Evolutionary conservation across 2,113 vertebrate genomes (phyloP), one percentile per base, ranked within the genome.

Genomic region (Catharus fuscescens): DNA sequence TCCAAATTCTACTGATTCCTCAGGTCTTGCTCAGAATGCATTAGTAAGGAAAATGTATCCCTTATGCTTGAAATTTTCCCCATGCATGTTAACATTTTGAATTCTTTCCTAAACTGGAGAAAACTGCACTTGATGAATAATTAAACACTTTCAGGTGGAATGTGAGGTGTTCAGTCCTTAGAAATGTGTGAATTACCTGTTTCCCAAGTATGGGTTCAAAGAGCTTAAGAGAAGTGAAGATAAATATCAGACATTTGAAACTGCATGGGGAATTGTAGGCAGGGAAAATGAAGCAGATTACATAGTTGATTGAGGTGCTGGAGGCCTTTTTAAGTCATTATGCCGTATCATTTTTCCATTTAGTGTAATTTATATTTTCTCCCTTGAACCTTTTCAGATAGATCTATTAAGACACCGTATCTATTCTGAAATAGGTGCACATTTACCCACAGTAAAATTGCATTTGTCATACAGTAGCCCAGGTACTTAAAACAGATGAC

Each of bases 331-430:
- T 3, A 82, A 79, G 54, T 90, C 42, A 83, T 95, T 89, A 87
- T 82, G 32, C 42, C 60, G 15, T 54, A 77, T 82, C n/a, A 73
- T 89, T 93, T 34, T 94, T 88, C 38, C 17, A 56, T 93, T 95
- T 92, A 56, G 52, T 74, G 42, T 73, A 91, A 94, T 96, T 95
- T 92, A 80, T 79, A 65, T 91, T 93, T 82, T 80, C 23, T 47
- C 17, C 67, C 29, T 77, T 83, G 50, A 72, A 78, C 65, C 18
- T 82, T 19, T 80, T 12, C 29, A 67, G 54, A 62, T 54, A 89
- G 48, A 88, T 90, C 81, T 78, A 94, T 87, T 87, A 88, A 72
- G 18, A 77, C 50, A 73, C 29, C 34, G 12, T 79, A 38, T 62
- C 20, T 90, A 4, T 60, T 82, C 71, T 77, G 61, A 82, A 96